phyloP scores from a whole-genome alignment of 2,113 vertebrate genomes.

The Asarcornis scutulata region DNA sequence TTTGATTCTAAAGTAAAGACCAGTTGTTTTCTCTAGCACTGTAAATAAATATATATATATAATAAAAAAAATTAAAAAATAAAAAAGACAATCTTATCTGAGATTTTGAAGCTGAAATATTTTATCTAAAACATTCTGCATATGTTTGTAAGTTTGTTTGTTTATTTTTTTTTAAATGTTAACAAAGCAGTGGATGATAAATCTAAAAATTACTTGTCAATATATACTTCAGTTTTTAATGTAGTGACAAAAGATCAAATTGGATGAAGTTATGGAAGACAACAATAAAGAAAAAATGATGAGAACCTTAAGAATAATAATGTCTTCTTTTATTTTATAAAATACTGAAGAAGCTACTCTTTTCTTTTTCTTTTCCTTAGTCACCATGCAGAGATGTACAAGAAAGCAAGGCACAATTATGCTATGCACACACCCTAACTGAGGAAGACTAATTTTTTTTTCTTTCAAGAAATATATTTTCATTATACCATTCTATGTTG shows the following conservation, averaged over 20 bases:
- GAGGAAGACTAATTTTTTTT: not conserved
- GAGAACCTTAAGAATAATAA: not conserved
- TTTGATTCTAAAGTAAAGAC: not conserved
- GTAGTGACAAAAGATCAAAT: not conserved
- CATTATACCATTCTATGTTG: not conserved
- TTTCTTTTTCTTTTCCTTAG: not conserved
- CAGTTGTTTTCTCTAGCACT: fast-evolving
- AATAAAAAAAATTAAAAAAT: too few species aligned
- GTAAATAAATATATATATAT: not conserved
- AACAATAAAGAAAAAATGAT: not conserved
- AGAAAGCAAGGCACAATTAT: not conserved
- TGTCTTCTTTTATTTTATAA: not conserved
- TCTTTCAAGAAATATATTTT: not conserved
- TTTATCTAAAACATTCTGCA: not conserved
- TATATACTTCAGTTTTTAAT: not conserved
- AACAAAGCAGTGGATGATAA: not conserved
- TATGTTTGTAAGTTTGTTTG: not conserved
- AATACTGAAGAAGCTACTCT: not conserved
- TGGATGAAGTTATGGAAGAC: not conserved
- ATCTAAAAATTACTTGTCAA: not conserved
- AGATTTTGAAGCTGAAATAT: not conserved
- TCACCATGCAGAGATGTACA: not conserved
- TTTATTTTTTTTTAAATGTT: not conserved
- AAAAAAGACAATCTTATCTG: not conserved
- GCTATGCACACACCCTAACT: not conserved